Conservation (phyloP, 2,888 invertebrate genomes). For the Dendrolimus pini region DNA sequence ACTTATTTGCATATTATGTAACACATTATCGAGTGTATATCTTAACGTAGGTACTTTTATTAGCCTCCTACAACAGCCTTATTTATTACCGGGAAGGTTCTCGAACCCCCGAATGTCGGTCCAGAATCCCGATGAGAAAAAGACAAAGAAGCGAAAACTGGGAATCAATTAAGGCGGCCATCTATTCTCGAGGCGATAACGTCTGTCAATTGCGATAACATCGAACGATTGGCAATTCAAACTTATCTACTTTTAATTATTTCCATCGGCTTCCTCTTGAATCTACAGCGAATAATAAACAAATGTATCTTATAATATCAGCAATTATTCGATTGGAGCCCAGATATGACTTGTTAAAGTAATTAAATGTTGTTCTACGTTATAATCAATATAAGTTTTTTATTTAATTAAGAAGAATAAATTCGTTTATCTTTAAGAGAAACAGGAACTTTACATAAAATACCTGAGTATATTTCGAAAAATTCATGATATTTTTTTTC, state of each 20-base stretch:
- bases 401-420: no score
- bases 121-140: constrained; percentile 63
- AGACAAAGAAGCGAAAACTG: constrained; percentile 61
- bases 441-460: no score
- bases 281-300: constrained; percentile 26
- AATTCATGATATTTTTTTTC: no score
- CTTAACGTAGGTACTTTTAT: not conserved
- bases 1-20: no score
- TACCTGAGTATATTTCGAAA: no score
- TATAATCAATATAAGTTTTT: no score
- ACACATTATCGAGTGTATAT: constrained; percentile 20
- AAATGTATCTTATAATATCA: not conserved
- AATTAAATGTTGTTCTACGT: no score
- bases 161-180: constrained; percentile 72
- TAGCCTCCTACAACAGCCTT: not conserved
- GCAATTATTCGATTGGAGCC: no score
- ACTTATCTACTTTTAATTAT: constrained; percentile 33
- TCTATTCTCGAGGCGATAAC: constrained; percentile 60
- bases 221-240: constrained; percentile 15
- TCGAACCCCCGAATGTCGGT: constrained; percentile 6
- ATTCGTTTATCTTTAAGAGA: no score
- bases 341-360: no score
- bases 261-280: not conserved
- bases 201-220: constrained; percentile 53
- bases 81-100: not conserved